Evolutionary conservation across 2,888 invertebrate genomes (phyloP).

Genomic region (Drosophila parthenogenetica): DNA sequence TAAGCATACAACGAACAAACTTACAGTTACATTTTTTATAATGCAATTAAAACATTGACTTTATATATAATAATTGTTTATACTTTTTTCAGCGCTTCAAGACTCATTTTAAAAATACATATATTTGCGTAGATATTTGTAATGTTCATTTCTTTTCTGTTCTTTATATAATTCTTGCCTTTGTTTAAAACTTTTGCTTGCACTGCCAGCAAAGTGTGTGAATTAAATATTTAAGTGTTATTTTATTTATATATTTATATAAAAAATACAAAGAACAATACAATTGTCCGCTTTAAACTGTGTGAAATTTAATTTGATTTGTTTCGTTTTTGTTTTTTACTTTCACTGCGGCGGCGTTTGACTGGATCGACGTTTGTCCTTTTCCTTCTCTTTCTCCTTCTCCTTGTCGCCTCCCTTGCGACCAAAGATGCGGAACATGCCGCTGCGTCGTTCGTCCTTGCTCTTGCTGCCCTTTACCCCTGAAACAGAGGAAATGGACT

Average conservation of each 20-base stretch:
- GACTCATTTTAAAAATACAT: slow-evolving; percentile 46
- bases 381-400: slow-evolving; percentile 80
- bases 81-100: slow-evolving; percentile 53
- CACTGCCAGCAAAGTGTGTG: slow-evolving; percentile 45
- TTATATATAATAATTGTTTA: slow-evolving; percentile 72
- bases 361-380: slow-evolving; percentile 83
- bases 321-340: slow-evolving; percentile 18
- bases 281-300: slow-evolving; percentile 41
- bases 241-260: slow-evolving; percentile 65
- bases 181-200: slow-evolving; percentile 45
- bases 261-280: slow-evolving; percentile 68
- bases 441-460: slow-evolving; percentile 84
- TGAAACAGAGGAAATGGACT: slow-evolving; percentile 84
- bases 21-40: slow-evolving; percentile 72
- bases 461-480: slow-evolving; percentile 83
- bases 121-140: slow-evolving; percentile 26
- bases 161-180: slow-evolving; percentile 5
- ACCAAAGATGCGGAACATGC: slow-evolving; percentile 85
- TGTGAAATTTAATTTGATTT: slow-evolving; percentile 3
- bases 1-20: slow-evolving; percentile 77
- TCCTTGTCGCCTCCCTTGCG: slow-evolving; percentile 83
- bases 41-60: slow-evolving; percentile 80
- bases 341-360: slow-evolving; percentile 82
- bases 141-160: slow-evolving; percentile 13
- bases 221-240: slow-evolving; percentile 54